phyloP scores from a whole-genome alignment of 2,888 invertebrate species.

The Diaperis boleti region DNA sequence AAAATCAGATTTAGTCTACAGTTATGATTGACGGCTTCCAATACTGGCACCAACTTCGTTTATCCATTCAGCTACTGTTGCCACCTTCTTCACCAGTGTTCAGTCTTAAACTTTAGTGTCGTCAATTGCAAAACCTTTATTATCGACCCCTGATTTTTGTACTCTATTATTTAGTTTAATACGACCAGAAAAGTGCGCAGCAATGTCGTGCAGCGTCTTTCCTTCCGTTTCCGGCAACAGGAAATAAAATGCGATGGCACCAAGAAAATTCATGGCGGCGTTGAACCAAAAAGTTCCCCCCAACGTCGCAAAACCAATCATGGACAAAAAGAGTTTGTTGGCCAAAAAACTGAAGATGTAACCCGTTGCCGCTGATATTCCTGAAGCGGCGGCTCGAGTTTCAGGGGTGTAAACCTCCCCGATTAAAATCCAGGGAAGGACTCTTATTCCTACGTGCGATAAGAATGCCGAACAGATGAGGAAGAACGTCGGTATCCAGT shows the following conservation, averaged over 20 bases:
- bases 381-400: conserved; percentile 79
- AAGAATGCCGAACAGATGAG: conserved; percentile 77
- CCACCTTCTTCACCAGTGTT: background rate
- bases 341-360: conserved; percentile 82
- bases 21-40: too few relatives aligned
- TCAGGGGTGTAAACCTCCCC: conserved; percentile 82
- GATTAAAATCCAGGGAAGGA: conserved; percentile 84
- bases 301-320: conserved; percentile 74
- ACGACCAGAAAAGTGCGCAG: conserved; percentile 76
- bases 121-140: conserved; percentile 41
- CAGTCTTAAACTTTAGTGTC: conserved; percentile 36
- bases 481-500: conserved; percentile 78
- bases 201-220: conserved; percentile 77
- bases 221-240: conserved; percentile 87
- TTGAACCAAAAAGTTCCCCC: conserved; percentile 82
- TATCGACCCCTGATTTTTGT: conserved; percentile 55
- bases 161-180: conserved; percentile 68
- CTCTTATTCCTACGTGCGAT: conserved; percentile 77
- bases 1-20: too few relatives aligned
- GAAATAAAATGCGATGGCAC: conserved; percentile 75
- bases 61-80: background rate
- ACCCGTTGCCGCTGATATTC: conserved; percentile 78
- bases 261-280: conserved; percentile 73
- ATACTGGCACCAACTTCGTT: too few relatives aligned
- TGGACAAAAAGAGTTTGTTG: conserved; percentile 79